Evolutionary conservation across 2,797 vertebrate species (phyloP).

Genomic region (Parambassis ranga): DNA sequence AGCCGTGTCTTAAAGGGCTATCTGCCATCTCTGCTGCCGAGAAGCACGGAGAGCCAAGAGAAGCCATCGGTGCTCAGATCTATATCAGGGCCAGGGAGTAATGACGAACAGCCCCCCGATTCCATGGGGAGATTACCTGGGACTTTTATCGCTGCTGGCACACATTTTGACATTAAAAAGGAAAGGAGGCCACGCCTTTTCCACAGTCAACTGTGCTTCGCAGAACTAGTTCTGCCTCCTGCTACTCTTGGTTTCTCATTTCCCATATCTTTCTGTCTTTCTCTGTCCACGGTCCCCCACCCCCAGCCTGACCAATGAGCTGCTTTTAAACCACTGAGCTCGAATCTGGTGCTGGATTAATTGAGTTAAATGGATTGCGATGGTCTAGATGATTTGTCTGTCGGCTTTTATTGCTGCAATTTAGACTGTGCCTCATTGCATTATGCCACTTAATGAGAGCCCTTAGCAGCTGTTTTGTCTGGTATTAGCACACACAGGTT

Average conservation of each 20-base stretch:
- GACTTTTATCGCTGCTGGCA: slow-evolving; percentile 69
- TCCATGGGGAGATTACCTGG: slow-evolving; percentile 68
- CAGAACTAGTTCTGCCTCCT: slow-evolving; percentile 5
- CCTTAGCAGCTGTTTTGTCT: slow-evolving; percentile 68
- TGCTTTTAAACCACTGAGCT: slow-evolving; percentile 63
- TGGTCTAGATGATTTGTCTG: slow-evolving; percentile 79
- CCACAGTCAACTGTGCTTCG: slow-evolving; percentile 8
- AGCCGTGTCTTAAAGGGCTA: slow-evolving; percentile 71
- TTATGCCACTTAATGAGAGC: slow-evolving; percentile 76
- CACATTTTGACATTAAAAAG: slow-evolving; percentile 72
- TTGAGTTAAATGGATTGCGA: slow-evolving; percentile 78
- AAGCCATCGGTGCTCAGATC: slow-evolving; percentile 65
- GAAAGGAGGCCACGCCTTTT: slow-evolving; percentile 53
- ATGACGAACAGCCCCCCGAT: slow-evolving; percentile 73
- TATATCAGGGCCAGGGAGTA: slow-evolving; percentile 72
- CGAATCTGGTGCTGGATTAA: slow-evolving; percentile 65
- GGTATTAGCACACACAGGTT: slow-evolving; percentile 72
- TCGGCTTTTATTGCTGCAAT: slow-evolving; percentile 76
- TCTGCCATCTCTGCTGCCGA: slow-evolving; percentile 67
- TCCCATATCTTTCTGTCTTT: slow-evolving; percentile 1
- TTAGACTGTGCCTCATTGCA: slow-evolving; percentile 75
- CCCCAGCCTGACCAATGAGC: slow-evolving; percentile 18
- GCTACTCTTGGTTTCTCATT: slow-evolving; percentile 43
- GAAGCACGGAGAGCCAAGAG: slow-evolving; percentile 62
- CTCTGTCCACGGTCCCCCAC: slow-evolving; percentile 5